Evolutionary conservation across 2,797 vertebrate genomes (phyloP), one percentile per base, ranked within the genome.

Genomic region (Cheirogaleus major): DNA sequence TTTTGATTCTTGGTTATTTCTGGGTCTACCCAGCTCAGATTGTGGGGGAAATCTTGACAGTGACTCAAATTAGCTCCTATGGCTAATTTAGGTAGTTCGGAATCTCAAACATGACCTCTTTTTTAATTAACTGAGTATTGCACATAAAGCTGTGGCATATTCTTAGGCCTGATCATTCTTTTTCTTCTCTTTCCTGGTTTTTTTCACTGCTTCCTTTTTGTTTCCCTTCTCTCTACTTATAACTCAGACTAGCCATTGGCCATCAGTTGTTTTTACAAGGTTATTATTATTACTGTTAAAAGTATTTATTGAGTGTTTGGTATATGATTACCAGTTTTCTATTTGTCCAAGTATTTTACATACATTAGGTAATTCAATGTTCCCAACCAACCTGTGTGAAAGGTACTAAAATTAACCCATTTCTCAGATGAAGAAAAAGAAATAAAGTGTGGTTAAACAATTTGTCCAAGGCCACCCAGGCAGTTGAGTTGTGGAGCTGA

Each of bases 401-500:
- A 67, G 4, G 18, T 67, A 18, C 7, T 87, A 89, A 95, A 91
- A 79, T 69, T 69, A 94, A 14, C 1, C 20, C 45, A 65, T 82
- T 91, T 73, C 94, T 73, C 80, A 96, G 45, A 50, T 89, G 5
- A 5, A 32, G 65, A 93, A 43, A 38, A 13, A 3, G 63, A 78
- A 93, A 61, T 25, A 17, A 90, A 75, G 69, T 23, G 69, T 6
- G 27, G 50, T 82, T 73, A 79, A 95, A 61, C 50, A 32, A 95
- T 61, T 32, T 0, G 0, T 0, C 0, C 35, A 86, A 88, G 63
- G 63, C 75, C 6, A 72, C 41, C 57, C 32, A 93, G 7, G 9
- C 2, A 92, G 90, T 65, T 61, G 59, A 82, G 0, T 88, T 20
- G 75, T 95, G 79, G 55, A 92, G 67, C 27, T 89, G 65, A 88